phyloP scores from a whole-genome alignment of 2,888 invertebrate species.

The Ormyrus pomaceus region DNA sequence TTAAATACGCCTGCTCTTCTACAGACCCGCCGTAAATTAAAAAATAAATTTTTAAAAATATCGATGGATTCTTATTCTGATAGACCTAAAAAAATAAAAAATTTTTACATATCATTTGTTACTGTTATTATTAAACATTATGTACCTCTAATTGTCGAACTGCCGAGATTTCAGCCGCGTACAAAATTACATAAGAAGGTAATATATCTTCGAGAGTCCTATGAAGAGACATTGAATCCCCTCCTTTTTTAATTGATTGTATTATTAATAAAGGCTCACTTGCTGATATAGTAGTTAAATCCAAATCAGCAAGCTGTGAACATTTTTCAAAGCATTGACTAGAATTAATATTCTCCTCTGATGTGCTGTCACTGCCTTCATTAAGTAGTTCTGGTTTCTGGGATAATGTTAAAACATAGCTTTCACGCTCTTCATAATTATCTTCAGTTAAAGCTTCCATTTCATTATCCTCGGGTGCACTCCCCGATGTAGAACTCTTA shows the following conservation, averaged over 20 bases:
- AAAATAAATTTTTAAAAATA: slow-evolving; percentile 87
- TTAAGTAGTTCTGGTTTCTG: slow-evolving; percentile 73
- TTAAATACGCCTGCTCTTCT: slow-evolving; percentile 97
- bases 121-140: background rate
- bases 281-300: slow-evolving; percentile 80
- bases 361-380: slow-evolving; percentile 50
- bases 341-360: slow-evolving; percentile 57
- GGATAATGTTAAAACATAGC: slow-evolving; percentile 83
- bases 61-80: slow-evolving; percentile 76
- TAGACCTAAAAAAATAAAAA: slow-evolving; percentile 78
- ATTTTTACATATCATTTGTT: background rate
- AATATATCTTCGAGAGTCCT: slow-evolving; percentile 81
- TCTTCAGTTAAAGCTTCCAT: slow-evolving; percentile 56
- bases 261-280: slow-evolving; percentile 84
- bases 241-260: slow-evolving; percentile 87
- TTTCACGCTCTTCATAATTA: slow-evolving; percentile 71
- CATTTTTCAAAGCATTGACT: slow-evolving; percentile 66
- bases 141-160: slow-evolving; percentile 92
- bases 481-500: slow-evolving; percentile 1
- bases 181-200: slow-evolving; percentile 92
- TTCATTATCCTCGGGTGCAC: slow-evolving; percentile 23
- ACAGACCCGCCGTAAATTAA: slow-evolving; percentile 94
- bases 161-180: slow-evolving; percentile 91
- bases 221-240: slow-evolving; percentile 84
- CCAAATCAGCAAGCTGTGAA: slow-evolving; percentile 81